A percentile compares a stretch with the other conserved stretches of the same genome.
phyloP scores from a whole-genome alignment of 2,113 vertebrate genomes.

The Leucopternis melanops region DNA sequence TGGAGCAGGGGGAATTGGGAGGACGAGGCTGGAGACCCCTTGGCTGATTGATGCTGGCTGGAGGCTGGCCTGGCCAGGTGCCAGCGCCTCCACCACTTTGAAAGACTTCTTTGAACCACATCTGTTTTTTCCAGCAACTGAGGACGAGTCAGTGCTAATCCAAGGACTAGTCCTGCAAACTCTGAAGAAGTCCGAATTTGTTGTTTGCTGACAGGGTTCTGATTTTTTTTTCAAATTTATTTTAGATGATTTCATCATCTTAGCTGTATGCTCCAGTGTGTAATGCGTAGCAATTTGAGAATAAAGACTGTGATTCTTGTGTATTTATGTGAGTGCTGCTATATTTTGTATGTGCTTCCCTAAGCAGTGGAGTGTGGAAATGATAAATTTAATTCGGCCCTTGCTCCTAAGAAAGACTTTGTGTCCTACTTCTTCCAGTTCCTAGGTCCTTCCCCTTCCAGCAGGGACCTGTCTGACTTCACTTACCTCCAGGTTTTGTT shows the following conservation, averaged over 20 bases:
- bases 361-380: not conserved
- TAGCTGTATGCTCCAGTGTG: not conserved
- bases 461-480: not conserved
- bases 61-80: not conserved
- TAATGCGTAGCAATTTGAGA: not conserved
- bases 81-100: not conserved
- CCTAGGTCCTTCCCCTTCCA: not conserved
- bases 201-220: not conserved
- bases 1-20: not conserved
- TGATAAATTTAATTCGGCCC: not conserved
- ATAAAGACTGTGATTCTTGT: not conserved
- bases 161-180: not conserved
- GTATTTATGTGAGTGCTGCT: not conserved
- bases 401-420: not conserved
- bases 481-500: not conserved
- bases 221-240: not conserved
- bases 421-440: not conserved
- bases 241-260: not conserved
- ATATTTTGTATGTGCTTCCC: not conserved
- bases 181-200: not conserved
- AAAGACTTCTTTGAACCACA: slow-evolving; percentile 44
- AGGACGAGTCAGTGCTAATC: not conserved
- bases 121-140: slow-evolving; percentile 32
- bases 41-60: slow-evolving; percentile 4
- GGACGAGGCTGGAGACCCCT: not conserved